phyloP scores from a whole-genome alignment of 2,797 vertebrate species.

The Kryptolebias ocellatus region DNA sequence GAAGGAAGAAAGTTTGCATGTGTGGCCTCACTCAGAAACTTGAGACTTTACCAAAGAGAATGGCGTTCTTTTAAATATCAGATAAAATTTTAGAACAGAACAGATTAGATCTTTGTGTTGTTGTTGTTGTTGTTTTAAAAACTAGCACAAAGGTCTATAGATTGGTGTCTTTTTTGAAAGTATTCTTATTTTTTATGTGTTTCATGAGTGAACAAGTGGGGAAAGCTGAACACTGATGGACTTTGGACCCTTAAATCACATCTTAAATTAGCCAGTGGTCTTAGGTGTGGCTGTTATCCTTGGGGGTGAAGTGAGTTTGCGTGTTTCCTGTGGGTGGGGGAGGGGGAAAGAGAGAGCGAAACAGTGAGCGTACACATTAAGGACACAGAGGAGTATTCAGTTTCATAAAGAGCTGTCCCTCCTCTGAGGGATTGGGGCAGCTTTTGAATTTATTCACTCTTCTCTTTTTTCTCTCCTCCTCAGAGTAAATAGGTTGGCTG shows the following conservation, averaged over 20 bases:
- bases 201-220: slow-evolving; percentile 3
- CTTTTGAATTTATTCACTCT: slow-evolving; percentile 37
- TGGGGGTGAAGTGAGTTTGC: slow-evolving; percentile 35
- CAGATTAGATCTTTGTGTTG: slow-evolving; percentile 22
- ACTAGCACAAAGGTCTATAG: neutral
- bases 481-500: slow-evolving; percentile 37
- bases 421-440: slow-evolving; percentile 42
- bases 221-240: slow-evolving; percentile 28
- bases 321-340: slow-evolving; percentile 54
- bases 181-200: neutral
- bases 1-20: slow-evolving; percentile 37
- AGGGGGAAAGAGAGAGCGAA: slow-evolving; percentile 25
- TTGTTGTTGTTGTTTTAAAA: slow-evolving; percentile 2
- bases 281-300: slow-evolving; percentile 65
- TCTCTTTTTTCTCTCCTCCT: slow-evolving; percentile 8
- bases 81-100: slow-evolving; percentile 18
- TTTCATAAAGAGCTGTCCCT: slow-evolving; percentile 56
- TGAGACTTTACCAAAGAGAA: slow-evolving; percentile 33
- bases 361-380: slow-evolving; percentile 54
- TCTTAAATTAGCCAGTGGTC: slow-evolving; percentile 59
- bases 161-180: slow-evolving; percentile 6
- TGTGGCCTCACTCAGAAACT: slow-evolving; percentile 36
- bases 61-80: slow-evolving; percentile 31
- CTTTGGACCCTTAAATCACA: slow-evolving; percentile 33
- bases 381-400: slow-evolving; percentile 66